Evolutionary conservation across 2,797 vertebrate species (phyloP).

Genomic region (Tapera naevia): DNA sequence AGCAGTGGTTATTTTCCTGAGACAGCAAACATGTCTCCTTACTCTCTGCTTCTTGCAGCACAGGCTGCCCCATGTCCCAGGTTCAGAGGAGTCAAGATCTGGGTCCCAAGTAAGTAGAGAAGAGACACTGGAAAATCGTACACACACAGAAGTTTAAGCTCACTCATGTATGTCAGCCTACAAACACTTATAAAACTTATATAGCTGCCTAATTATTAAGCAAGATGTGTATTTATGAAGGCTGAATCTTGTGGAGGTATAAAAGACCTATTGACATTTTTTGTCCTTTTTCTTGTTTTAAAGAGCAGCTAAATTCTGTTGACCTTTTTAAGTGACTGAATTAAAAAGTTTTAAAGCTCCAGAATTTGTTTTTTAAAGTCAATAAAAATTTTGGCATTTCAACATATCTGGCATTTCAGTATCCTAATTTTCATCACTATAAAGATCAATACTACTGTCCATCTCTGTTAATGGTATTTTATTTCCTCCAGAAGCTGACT

Average conservation of each 20-base stretch:
- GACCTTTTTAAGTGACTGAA: slow-evolving; percentile 35
- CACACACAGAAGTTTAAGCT: background rate
- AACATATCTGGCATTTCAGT: slow-evolving; percentile 20
- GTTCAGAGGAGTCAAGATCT: background rate
- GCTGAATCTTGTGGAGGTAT: background rate
- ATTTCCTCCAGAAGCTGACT: slow-evolving; percentile 4
- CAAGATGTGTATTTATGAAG: background rate
- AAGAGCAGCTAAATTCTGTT: slow-evolving; percentile 5
- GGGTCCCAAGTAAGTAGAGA: background rate
- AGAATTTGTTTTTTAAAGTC: slow-evolving; percentile 32
- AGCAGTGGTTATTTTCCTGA: background rate
- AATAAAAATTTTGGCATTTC: slow-evolving; percentile 52
- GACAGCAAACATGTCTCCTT: background rate
- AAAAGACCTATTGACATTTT: background rate
- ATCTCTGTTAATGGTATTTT: background rate
- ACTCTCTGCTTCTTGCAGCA: background rate
- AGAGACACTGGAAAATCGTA: background rate
- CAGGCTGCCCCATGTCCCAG: fast-evolving
- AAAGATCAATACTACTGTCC: background rate
- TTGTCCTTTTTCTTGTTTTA: background rate
- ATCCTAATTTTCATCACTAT: slow-evolving; percentile 32
- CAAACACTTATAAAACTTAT: background rate
- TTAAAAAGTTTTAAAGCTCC: background rate
- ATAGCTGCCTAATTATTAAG: background rate
- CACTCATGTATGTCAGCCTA: background rate